Base-by-base conservation (phyloP, 2,113 vertebrate genomes). In the Ophiodon elongatus region DNA sequence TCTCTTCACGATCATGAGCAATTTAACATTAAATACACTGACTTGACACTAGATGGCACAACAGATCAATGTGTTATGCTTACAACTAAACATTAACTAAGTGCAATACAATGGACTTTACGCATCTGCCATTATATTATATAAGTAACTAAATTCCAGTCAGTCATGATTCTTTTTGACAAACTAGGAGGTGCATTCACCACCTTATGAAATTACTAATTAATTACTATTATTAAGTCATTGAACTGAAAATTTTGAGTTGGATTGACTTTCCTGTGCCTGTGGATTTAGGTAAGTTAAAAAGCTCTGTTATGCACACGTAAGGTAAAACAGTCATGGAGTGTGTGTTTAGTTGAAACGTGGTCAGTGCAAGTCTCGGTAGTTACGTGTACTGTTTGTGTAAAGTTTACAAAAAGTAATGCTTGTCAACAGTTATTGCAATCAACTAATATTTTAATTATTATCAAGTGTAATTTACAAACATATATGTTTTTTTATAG, bases 1-100 rank as follows among this genome's bases (percentile, higher is more conserved):
- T 27, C 27, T 41, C 10, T 54, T 76, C 15, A 72, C 23, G 21
- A 6, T 35, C 2, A 39, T 52, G 13, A 43, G 9, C 21, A n/a
- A 15, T 45, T 43, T 1, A 29, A 43, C 6, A 54, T 64, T 17
- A 2, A 45, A 8, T 78, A 11, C 62, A 43, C 41, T 64, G 59
- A 69, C 35, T 13, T 39, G 52, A 84, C 89, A 77, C 87, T 87
- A 90, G 86, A 81, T 88, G 84, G 84, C 89, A 65, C 23, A 66
- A 73, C 3, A 74, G 23, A 63, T 81, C 10, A 14, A 60, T 29
- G 1, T 45, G 7, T 60, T 66, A 3, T 9, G 17, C 21, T 43
- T 50, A 21, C 0, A 54, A 25, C 19, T 19, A 17, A 68, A 37
- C 25, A 47, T 70, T 43, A 67, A 59, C 64, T 63, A 68, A 37